Base-by-base conservation (phyloP, 2,888 invertebrate species). In the Therioaphis trifolii region DNA sequence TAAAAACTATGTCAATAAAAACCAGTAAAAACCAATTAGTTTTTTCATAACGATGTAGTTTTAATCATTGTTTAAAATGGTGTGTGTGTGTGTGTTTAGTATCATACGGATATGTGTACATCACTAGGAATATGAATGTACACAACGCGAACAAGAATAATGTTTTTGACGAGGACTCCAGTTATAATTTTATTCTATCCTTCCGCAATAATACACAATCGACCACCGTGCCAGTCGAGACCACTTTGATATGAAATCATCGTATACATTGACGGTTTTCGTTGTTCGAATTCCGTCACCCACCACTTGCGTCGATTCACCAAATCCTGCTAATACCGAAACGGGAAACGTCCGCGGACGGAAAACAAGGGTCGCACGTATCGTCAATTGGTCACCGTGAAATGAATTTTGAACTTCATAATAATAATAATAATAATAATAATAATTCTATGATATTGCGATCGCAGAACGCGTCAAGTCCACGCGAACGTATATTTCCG, bases 361-460 rank as follows among this genome's bases (percentile, higher is more conserved):
- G 61, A 27, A 35, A 35, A 76, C 76, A 46, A 76, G 61, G 76
- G 76, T 76, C 61, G 35, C 35, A 7, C 35, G 61, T 29, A 63
- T 63, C 61, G 46, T 49, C 61, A 76, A 63, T 76, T 63, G 76
- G 63, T 46, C 29, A 49, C 61, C 61, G 76, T 43, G 61, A 76
- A 63, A 76, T 46, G 29, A 29, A 63, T 76, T 63, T 46, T n/a
- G 61, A n/a, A 55, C 21, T 18, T 4, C 27, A 29, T 21, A 74
- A 58, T 24, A 58, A 21, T 58, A 58, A 35, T 35, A 35, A 35
- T 35, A 35, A 35, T 35, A 35, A 35, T 35, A 35, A 35, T 35
- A 35, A 35, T 35, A 35, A 35, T 35, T 5, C 3, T 35, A 35
- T 35, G 35, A 35, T 35, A 35, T 35, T 35, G 58, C 24, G 5